These are phyloP conservation scores for Porites cylindrica DNA, from an alignment of 92 coral and sea anemone species.

Conservation along the genomic window DNA sequence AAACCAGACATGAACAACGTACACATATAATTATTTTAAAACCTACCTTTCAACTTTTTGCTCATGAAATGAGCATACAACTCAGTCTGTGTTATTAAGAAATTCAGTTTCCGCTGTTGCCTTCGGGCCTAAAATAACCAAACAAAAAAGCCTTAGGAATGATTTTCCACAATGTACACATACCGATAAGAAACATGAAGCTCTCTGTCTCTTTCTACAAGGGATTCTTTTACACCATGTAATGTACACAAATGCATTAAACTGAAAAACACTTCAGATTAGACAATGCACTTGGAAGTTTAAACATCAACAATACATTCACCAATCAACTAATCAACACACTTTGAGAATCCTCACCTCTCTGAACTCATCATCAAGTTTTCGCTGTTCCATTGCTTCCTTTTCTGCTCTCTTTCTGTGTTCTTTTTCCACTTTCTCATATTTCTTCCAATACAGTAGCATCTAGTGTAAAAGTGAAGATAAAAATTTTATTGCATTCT, in stretches of 20 bases:
- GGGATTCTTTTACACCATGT: no score
- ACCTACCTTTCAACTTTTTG: slow-evolving; percentile 92
- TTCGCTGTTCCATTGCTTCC: slow-evolving; percentile 99
- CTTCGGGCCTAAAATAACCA: slow-evolving; percentile 82
- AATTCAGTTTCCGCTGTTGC: slow-evolving; percentile 96
- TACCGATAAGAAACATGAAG: no score
- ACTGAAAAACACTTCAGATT: no score
- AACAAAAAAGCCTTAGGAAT: background rate
- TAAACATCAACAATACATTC: no score
- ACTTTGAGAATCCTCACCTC: slow-evolving; percentile 67
- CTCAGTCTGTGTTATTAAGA: slow-evolving; percentile 98
- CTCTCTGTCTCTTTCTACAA: background rate
- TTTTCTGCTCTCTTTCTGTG: slow-evolving; percentile 98
- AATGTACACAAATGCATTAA: no score
- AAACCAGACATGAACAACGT: no score
- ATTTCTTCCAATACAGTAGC: slow-evolving; percentile 98
- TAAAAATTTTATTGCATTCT: background rate
- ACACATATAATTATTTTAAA: background rate
- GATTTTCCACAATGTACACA: background rate
- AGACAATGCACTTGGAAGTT: no score
- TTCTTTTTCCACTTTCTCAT: slow-evolving; percentile 98
- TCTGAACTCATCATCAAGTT: slow-evolving; percentile 95
- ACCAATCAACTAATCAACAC: background rate
- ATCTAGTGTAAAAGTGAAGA: slow-evolving; percentile 58
- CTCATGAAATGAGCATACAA: slow-evolving; percentile 99